A percentile compares a stretch with the other conserved stretches of the same genome.
Evolutionary conservation across 35 echinoderm and acorn worm genomes (phyloP).

Genomic region (Patiria miniata): DNA sequence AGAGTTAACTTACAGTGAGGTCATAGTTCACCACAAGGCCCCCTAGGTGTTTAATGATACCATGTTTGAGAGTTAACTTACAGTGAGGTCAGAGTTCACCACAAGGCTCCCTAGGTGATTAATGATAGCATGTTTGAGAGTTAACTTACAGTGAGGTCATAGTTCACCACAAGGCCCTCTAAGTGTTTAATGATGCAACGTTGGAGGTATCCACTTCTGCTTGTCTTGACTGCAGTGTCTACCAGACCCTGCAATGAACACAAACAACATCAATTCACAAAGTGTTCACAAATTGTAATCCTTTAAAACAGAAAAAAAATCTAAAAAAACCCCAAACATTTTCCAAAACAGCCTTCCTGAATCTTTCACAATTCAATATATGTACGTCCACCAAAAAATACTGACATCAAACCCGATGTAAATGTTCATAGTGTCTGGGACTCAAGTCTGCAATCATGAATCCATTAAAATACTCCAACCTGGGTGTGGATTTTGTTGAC

Average conservation of each 20-base stretch:
- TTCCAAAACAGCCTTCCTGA: no score
- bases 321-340: no score
- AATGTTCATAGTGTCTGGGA: no score
- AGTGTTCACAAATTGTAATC: no score
- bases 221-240: constrained; percentile 98
- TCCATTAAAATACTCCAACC: no score
- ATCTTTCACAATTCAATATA: no score
- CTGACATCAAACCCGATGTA: no score
- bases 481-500: no score
- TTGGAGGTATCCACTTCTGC: constrained; percentile 95
- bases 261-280: background rate
- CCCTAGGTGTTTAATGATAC: constrained; percentile 94
- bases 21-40: constrained; percentile 95
- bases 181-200: constrained; percentile 96
- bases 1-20: constrained; percentile 92
- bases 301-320: no score
- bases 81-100: constrained; percentile 94
- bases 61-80: constrained; percentile 66
- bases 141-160: constrained; percentile 89
- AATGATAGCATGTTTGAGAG: no score
- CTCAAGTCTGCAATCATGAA: no score
- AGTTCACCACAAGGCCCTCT: constrained; percentile 91
- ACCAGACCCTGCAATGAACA: constrained; percentile 80
- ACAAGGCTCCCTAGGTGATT: constrained; percentile 92
- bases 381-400: no score